Evolutionary conservation across 2,888 invertebrate species (phyloP), one percentile per base, ranked within the genome.

Genomic region (Nineta flava): DNA sequence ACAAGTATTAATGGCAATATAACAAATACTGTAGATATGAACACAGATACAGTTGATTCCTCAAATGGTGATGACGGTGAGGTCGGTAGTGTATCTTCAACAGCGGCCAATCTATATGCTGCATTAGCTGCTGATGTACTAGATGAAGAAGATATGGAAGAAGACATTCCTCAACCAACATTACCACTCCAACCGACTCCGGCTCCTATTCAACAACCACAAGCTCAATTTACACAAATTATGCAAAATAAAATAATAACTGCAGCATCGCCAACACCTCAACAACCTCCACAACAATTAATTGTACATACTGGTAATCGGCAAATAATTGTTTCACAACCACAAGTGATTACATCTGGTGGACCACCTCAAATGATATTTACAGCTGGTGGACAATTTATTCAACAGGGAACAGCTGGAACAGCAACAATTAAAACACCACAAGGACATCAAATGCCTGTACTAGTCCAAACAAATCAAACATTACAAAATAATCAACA

Each of bases 51-150:
- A 2, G 65, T 66, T 26, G 62, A 62, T 38, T 69, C 64, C 53
- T 65, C 65, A 10, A 71, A 71, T 52, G 69, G 71, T 2, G 71
- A 74, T 1, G 66, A 75, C 41, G 41, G 26, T n/a, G 49, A 49
- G 34, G 45, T 31, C 6, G 67, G 69, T n/a, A 61, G 62, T 31
- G 61, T 65, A 3, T 87, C 87, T 0, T 86, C 86, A 50, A 86
- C 85, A 6, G 88, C 88, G 0, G 88, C 87, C 0, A 87, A 88
- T 65, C 67, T 88, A 19, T 88, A 88, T 61, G 87, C 88, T 0
- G 87, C 87, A 26, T 72, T 88, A 46, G 88, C 87, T 1, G 88
- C 87, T 0, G 87, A 87, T 34, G 85, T 86, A 46, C 70, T 88
- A 15, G 87, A 87, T 60, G 88, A 87, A 57, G 88, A 87, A 61